Base-by-base conservation (phyloP, 2,113 vertebrate species). In the Oryzias woworae region DNA sequence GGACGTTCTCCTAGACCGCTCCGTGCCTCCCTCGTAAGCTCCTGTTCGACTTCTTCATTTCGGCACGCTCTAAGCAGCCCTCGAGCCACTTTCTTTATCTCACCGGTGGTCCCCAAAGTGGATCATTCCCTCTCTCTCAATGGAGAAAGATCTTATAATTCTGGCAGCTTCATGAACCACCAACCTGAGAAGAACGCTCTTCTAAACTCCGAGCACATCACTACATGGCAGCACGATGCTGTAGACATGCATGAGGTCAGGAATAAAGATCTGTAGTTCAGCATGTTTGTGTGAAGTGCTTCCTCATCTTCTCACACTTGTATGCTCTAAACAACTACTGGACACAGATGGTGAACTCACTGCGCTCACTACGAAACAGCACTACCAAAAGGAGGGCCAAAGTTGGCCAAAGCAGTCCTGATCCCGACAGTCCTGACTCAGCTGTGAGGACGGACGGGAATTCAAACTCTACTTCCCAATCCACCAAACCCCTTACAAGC, bases 351-450 rank as follows among this genome's bases (percentile, higher is more conserved):
- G 85, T 94, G 78, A 95, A 89, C 70, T 97, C 93, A 0, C 92
- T 98, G 13, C 81, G 94, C 0, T 94, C 93, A 5, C 81, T 98
- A 51, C 93, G 93, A 10, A 96, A 90, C 77, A 98, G 95, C 0
- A 95, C 95, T 0, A 96, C 96, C 41, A 98, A 95, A 87, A 99
- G 97, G 84, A 91, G 94, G 65, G 96, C 95, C 0, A 94, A 93
- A 81, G 89, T 93, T 3, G 94, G 88, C 67, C 78, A 92, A 49
- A 89, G 87, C 64, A 50, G 91, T 20, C 89, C 88, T 14, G 94
- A 94, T 14, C 90, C 91, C 4, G 94, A 94, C 66, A 97, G 95
- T 52, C 95, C 94, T 0, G 94, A 96, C 58, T 93, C 93, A 0
- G 93, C 91, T 0, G 48, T 92, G 43, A 94, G 83, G 58, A 78